Base-by-base conservation (phyloP, 2,113 vertebrate genomes). In the Hymenochirus boettgeri region DNA sequence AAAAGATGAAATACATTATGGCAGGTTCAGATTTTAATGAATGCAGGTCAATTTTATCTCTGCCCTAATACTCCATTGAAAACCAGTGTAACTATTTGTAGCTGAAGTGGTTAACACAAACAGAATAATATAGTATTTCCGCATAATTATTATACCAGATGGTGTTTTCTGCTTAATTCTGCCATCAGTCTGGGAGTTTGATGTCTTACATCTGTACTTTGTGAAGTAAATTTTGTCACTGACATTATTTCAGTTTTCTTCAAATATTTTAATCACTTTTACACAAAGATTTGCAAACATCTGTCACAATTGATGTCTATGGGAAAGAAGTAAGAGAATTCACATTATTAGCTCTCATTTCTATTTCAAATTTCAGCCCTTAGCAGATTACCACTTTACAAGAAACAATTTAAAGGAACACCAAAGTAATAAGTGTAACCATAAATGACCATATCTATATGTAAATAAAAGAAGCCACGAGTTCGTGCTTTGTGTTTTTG, bases 91-190 rank as follows among this genome's bases (percentile, higher is more conserved):
- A 53, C 33, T 5, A 23, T 9, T 45, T 25, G 57, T 17, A 15
- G 47, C 65, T 45, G 47, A 60, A 69, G 71, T 62, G 71, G 85
- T 87, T 85, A 84, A 85, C 80, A 78, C 80, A 83, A 84, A 84
- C 77, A 82, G 80, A 85, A 86, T 85, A 88, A 83, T 84, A 84
- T 80, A 84, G 80, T 84, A 84, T 89, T 90, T 86, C 84, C 82
- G 80, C 82, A 85, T 87, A 85, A 88, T 90, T 87, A 88, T 90
- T 87, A 83, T 89, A 86, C 82, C 89, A 91, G 87, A 91, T 91
- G 89, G 88, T 90, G 84, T 85, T 87, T 90, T 89, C 84, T 86
- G 25, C 83, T 87, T 87, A 88, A 89, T 88, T 89, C 83, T 90
- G 84, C 86, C 86, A 88, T 89, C 86, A 86, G 85, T 86, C 82